Evolutionary conservation across 2,113 vertebrate species (phyloP), one percentile per base, ranked within the genome.

Genomic region (Scalopus aquaticus): DNA sequence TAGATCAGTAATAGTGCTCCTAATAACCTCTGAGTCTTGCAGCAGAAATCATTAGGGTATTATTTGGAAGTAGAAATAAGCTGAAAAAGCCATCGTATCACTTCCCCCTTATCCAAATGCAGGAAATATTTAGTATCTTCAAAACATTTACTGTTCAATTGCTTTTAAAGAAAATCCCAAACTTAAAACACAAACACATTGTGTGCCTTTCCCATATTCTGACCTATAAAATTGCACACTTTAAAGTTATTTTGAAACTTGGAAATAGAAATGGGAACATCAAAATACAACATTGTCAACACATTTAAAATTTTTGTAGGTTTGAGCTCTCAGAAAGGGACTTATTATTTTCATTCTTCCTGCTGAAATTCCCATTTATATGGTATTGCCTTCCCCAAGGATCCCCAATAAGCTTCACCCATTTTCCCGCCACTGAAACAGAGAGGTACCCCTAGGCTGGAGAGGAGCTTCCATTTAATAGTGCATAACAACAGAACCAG

Each of bases 1-100:
- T 97, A 97, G 88, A 96, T 97, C 97, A 97, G 93, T 97, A 98
- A 97, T 95, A 92, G 92, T 95, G 96, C 93, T 98, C 89, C 95
- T 95, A 97, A 98, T 96, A 96, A 98, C 96, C 96, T 96, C 97
- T 97, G 97, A 95, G 60, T 95, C 72, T 72, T 78, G 37, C 80
- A 97, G 91, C 96, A 98, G 96, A 97, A 97, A 88, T 96, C 96
- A 95, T 98, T 97, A 95, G 95, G 51, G 72, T 95, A 92, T 94
- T 97, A 97, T 96, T 93, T 72, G 28, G 92, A 97, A 98, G 97
- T 74, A 97, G 96, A 98, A 98, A 97, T 80, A 93, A 97, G 69
- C 79, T 24, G 7, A 58, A 94, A 96, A 96, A 73, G 30, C 9
- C 20, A 19, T 11, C 44, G 32, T 72, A 20, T 64, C 37, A 16